Base-by-base conservation (phyloP, 2,113 vertebrate species). In the Cavia aperea region DNA sequence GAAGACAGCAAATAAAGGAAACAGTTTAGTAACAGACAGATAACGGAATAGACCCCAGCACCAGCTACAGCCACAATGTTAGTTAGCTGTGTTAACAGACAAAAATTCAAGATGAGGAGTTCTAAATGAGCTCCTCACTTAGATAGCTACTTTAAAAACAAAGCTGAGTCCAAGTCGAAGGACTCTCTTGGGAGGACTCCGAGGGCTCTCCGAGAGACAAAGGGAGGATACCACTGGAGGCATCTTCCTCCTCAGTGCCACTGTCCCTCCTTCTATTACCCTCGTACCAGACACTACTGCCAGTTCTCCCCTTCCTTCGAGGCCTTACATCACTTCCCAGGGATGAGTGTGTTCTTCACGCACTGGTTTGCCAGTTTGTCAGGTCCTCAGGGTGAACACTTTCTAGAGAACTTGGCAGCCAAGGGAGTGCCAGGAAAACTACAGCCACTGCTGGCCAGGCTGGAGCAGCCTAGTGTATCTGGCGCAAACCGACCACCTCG, bases 341-440 rank as follows among this genome's bases (percentile, higher is more conserved):
- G 99, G 97, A 98, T 99, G 97, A 97, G 33, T 98, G 98, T 92
- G 97, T 99, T 87, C 92, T 99, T 86, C 98, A 39, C 39, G 39
- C 39, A 98, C 95, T 99, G 99, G 98, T 98, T 98, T 95, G 96
- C 98, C 75, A 96, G 97, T 68, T 99, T 98, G 98, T 96, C 93
- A 85, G 60, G 84, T 9, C 6, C 86, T 0, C 99, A 99, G 96
- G 98, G 97, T 51, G 98, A 98, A 88, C 96, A 97, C 16, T 99
- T 99, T 97, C 92, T 99, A 81, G 98, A 98, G 78, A 98, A 99
- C 92, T 96, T 99, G 68, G 97, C 98, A 62, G 97, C 98, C 23
- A 98, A 99, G 97, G 98, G 98, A 16, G 98, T 98, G 29, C 98
- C 98, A 1, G 98, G 98, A 86, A 99, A 99, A 93, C 97, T 99